Percentiles rank a stretch among this genome's conserved stretches.
Evolutionary conservation across 2,888 invertebrate genomes (phyloP).

Genomic region (Sesia bembeciformis): DNA sequence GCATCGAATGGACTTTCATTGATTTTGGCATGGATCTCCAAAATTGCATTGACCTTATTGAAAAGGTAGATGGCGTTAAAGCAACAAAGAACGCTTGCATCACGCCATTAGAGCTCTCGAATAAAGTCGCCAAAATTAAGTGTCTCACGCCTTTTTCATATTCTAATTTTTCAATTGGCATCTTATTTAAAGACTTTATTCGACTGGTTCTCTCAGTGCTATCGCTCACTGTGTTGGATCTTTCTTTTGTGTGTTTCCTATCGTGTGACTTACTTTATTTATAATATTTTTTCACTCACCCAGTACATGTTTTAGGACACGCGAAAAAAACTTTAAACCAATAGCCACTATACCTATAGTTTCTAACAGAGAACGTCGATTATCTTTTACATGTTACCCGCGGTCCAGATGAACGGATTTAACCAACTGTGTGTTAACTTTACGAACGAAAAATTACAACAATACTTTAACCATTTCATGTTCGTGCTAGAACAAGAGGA

Average conservation of each 20-base stretch:
- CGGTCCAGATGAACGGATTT: slow-evolving; percentile 90
- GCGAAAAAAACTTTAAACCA: neutral
- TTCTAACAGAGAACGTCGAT: neutral
- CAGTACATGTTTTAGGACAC: slow-evolving; percentile 13
- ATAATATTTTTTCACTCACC: slow-evolving; percentile 20
- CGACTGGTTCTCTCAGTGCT: slow-evolving; percentile 53
- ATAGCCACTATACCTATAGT: neutral
- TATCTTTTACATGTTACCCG: slow-evolving; percentile 18
- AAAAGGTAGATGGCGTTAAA: slow-evolving; percentile 85
- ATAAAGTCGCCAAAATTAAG: slow-evolving; percentile 25
- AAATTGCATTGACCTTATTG: slow-evolving; percentile 96
- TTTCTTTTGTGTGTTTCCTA: slow-evolving; percentile 41
- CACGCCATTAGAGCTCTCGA: slow-evolving; percentile 53
- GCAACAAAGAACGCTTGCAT: slow-evolving; percentile 68
- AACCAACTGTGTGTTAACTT: slow-evolving; percentile 98
- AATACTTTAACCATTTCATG: slow-evolving; percentile 98
- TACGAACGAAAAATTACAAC: slow-evolving; percentile 95
- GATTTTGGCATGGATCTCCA: slow-evolving; percentile 98
- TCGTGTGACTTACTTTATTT: slow-evolving; percentile 28
- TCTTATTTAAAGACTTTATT: slow-evolving; percentile 26
- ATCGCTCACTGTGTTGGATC: slow-evolving; percentile 27
- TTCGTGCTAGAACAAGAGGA: slow-evolving; percentile 97
- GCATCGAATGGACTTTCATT: slow-evolving; percentile 96
- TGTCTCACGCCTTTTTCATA: neutral
- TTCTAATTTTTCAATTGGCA: slow-evolving; percentile 9